These are phyloP conservation scores for Xenopus laevis DNA, from an alignment of 2,113 vertebrate genomes.

Conservation along the genomic window DNA sequence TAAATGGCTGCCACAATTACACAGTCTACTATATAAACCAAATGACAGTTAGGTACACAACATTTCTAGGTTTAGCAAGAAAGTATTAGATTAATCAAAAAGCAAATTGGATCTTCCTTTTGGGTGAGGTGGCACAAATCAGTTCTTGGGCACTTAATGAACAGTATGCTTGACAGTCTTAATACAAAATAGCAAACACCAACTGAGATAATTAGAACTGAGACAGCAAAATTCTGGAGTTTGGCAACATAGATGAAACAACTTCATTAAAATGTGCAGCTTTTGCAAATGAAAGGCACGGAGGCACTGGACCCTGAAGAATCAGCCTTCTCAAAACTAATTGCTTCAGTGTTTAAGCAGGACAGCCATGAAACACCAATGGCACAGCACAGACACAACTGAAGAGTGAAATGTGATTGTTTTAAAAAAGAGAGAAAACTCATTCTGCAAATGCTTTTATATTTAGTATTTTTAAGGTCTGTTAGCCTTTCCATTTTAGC, in stretches of 20 bases:
- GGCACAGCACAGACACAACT: slow-evolving; percentile 59
- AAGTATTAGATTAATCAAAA: slow-evolving; percentile 52
- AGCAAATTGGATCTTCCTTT: slow-evolving; percentile 56
- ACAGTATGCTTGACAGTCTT: slow-evolving; percentile 61
- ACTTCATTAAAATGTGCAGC: slow-evolving; percentile 72
- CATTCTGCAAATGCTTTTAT: too few species aligned
- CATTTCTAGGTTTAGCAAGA: slow-evolving; percentile 46
- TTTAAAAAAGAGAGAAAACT: neutral
- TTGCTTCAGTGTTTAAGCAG: slow-evolving; percentile 64
- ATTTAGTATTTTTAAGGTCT: too few species aligned
- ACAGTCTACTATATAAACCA: slow-evolving; percentile 1
- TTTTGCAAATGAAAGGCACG: slow-evolving; percentile 61
- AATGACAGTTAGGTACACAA: slow-evolving; percentile 24
- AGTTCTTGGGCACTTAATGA: slow-evolving; percentile 57
- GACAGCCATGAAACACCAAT: slow-evolving; percentile 64
- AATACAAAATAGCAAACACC: slow-evolving; percentile 66
- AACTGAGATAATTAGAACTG: slow-evolving; percentile 67
- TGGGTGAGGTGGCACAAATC: slow-evolving; percentile 53
- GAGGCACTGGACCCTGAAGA: slow-evolving; percentile 69
- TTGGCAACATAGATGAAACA: slow-evolving; percentile 73
- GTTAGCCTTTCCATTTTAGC: too few species aligned
- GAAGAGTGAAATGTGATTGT: slow-evolving; percentile 45
- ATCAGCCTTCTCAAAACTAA: slow-evolving; percentile 66
- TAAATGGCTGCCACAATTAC: neutral
- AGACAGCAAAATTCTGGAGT: slow-evolving; percentile 66